phyloP scores from a whole-genome alignment of 1,140 invertebrate species.

The Pseudomyrmex dendroicus region DNA sequence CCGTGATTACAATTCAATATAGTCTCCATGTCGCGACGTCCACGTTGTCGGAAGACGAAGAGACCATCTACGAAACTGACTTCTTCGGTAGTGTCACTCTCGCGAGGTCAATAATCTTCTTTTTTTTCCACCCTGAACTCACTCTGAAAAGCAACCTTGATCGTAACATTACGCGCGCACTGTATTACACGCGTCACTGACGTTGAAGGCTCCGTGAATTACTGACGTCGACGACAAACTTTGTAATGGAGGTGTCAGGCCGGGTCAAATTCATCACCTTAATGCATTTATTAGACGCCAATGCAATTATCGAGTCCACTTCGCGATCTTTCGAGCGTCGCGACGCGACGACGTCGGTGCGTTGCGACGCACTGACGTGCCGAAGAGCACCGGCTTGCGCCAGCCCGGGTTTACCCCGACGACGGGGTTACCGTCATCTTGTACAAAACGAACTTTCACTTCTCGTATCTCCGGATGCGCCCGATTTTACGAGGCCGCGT shows the following conservation, averaged over 20 bases:
- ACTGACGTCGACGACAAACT: conserved; percentile 46
- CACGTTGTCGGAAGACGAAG: conserved; percentile 61
- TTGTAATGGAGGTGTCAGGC: background rate
- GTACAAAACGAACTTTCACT: conserved; percentile 79
- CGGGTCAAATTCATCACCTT: conserved; percentile 28
- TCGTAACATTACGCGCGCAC: conserved; percentile 56
- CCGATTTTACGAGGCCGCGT: conserved; percentile 52
- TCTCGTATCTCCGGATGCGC: conserved; percentile 74
- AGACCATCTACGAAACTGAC: conserved; percentile 9
- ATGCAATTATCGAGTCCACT: conserved; percentile 2
- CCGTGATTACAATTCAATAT: conserved; percentile 80
- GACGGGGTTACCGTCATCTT: conserved; percentile 64
- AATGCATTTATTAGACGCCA: conserved; percentile 15
- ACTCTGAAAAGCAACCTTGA: conserved; percentile 49
- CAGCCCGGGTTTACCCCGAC: conserved; percentile 61
- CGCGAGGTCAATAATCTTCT: conserved; percentile 25
- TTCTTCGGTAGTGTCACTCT: conserved; percentile 2
- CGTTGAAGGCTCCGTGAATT: conserved; percentile 58
- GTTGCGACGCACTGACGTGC: conserved; percentile 18
- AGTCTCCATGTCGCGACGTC: conserved; percentile 76
- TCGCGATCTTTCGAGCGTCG: background rate
- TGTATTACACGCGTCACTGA: conserved; percentile 19
- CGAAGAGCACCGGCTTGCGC: conserved; percentile 47
- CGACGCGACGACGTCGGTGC: conserved; percentile 57
- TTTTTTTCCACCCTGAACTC: conserved; percentile 47